Evolutionary conservation across 1,140 invertebrate species (phyloP).

Genomic region (Ceratosolen solmsi): DNA sequence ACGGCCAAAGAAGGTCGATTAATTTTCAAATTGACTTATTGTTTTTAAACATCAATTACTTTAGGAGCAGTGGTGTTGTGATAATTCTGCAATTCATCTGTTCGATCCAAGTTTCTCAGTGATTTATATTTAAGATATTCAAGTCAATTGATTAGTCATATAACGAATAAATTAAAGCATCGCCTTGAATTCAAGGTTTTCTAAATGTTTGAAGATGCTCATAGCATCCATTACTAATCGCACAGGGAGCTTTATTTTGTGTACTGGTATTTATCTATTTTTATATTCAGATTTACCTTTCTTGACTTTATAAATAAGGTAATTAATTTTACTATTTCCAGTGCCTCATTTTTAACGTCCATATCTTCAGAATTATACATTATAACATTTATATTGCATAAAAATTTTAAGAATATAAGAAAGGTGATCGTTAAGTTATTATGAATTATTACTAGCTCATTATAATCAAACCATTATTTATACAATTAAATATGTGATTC

Average conservation of each 20-base stretch:
- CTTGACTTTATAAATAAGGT: no score
- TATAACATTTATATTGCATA: no score
- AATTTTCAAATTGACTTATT: conserved; percentile 34
- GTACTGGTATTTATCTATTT: not conserved
- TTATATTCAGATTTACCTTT: not conserved
- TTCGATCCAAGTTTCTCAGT: not conserved
- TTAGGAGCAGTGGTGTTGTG: not conserved
- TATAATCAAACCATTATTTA: no score
- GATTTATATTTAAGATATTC: conserved; percentile 32
- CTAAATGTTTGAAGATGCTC: not conserved
- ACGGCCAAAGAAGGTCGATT: not conserved
- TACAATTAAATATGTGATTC: no score
- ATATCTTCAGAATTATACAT: no score
- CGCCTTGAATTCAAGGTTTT: not conserved
- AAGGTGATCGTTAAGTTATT: no score
- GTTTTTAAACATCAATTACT: not conserved
- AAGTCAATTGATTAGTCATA: conserved; percentile 3
- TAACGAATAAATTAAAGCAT: conserved; percentile 1
- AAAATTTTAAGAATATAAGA: no score
- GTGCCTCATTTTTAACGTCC: no score
- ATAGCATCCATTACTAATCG: not conserved
- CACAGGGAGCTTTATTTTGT: no score
- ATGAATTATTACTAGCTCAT: no score
- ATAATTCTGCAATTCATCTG: conserved; percentile 21
- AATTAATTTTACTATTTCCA: no score